A percentile compares a stretch with the other conserved stretches of the same genome.
Conservation (phyloP, 2,113 vertebrate genomes). For the Oenanthe oenanthe region DNA sequence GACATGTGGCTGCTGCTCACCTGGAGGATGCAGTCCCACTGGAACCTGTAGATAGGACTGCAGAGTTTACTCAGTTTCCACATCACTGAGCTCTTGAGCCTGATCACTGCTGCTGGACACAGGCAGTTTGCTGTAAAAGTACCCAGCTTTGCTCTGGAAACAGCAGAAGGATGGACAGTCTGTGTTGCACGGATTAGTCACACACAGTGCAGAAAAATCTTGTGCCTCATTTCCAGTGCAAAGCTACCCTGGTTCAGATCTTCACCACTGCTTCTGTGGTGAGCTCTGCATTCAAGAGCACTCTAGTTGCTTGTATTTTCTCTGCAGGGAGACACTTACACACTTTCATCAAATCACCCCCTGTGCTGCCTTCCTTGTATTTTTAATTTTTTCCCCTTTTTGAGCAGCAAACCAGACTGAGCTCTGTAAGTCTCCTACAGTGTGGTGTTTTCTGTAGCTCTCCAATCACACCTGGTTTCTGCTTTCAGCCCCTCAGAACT, state of each 20-base stretch:
- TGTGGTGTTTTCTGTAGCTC: neutral
- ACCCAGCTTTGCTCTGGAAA: neutral
- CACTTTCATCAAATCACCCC: neutral
- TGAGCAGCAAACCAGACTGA: neutral
- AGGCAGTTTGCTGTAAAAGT: neutral
- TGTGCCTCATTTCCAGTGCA: neutral
- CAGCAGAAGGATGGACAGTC: neutral
- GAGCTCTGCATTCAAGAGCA: neutral
- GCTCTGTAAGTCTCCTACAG: neutral
- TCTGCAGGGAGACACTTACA: neutral
- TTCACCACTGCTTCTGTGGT: neutral
- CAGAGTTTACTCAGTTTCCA: neutral
- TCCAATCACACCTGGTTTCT: neutral
- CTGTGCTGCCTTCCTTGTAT: neutral
- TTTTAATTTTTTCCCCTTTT: neutral
- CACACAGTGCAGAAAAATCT: neutral
- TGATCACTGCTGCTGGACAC: neutral
- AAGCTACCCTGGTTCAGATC: neutral
- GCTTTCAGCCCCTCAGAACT: neutral
- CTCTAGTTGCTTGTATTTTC: neutral
- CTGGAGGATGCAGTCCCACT: neutral
- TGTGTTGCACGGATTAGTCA: neutral
- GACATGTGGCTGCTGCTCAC: neutral
- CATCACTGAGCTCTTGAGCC: neutral
- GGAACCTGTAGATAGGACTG: rapidly evolving